These are phyloP conservation scores for Chlorodrepanis virens DNA, from an alignment of 2,113 vertebrate species.

Conservation along the genomic window DNA sequence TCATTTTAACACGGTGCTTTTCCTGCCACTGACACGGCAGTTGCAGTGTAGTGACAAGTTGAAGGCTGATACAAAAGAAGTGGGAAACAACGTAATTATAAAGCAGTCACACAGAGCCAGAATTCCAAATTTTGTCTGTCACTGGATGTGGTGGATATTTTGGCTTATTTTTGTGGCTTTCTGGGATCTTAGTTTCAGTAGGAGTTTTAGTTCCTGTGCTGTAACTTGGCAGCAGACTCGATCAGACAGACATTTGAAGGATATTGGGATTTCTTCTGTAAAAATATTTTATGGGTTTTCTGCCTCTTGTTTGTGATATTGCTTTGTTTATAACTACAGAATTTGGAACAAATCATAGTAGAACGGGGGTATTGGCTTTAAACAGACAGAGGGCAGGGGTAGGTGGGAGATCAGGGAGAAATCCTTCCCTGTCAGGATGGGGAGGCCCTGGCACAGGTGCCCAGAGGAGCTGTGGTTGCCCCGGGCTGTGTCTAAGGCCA, in stretches of 20 bases:
- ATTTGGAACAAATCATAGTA: background rate
- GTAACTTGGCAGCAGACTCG: background rate
- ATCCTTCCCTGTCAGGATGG: background rate
- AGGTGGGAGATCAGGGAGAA: background rate
- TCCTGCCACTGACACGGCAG: constrained; percentile 1
- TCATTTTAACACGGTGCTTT: constrained; percentile 44
- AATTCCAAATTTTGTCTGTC: background rate
- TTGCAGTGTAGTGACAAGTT: constrained; percentile 21
- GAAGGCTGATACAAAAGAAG: constrained; percentile 45
- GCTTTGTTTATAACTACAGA: background rate
- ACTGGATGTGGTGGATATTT: background rate
- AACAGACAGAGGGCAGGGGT: background rate
- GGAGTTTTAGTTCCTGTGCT: background rate
- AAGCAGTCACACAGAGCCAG: background rate
- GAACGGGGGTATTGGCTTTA: background rate
- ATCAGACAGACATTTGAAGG: background rate
- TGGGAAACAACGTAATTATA: constrained; percentile 26
- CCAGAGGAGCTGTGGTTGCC: background rate
- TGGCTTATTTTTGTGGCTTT: background rate
- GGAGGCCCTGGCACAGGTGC: background rate
- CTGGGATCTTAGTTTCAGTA: background rate
- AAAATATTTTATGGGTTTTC: background rate
- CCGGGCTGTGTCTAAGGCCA: background rate
- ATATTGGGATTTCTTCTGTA: background rate
- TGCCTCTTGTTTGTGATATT: background rate